Base-by-base conservation (phyloP, 2,888 invertebrate genomes). In the Zelleria hepariella region DNA sequence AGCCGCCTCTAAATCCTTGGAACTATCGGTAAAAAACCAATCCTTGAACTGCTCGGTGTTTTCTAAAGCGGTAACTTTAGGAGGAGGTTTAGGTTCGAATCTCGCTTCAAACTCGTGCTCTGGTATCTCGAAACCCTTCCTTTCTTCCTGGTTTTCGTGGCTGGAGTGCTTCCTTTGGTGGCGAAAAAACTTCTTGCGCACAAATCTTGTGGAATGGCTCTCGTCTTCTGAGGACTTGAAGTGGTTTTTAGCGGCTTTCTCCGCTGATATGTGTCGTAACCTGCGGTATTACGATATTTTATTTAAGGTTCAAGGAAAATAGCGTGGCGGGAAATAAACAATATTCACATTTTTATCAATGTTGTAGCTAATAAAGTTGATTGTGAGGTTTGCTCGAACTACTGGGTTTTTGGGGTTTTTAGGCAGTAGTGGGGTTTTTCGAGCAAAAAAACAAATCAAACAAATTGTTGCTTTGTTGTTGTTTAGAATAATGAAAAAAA, bases 41-140 rank as follows among this genome's bases (percentile, higher is more conserved):
- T 78, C 69, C 47, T 75, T 69, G 55, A 87, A 88, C 51, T 75
- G 75, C 27, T 80, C 70, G 0, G 59, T 57, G 15, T 65, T 68
- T 23, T 67, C 67, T 20, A 52, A 21, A 20, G 68, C 68, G 6
- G 57, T 68, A 2, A 67, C 60, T 61, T 89, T 86, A 0, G 80
- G 78, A 7, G 90, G 91, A 3, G 89, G 77, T 71, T 86, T 90
- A 2, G 86, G 71, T 71, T 91, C 91, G 64, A 92, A 91, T 66
- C 77, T 89, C 48, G 89, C 90, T 73, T 91, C 91, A 60, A 92
- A 92, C 61, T 92, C 92, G 62, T 92, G 92, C 63, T 90, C 89
- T 0, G 92, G 92, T 61, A 89, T 74, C 63, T 88, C 86, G 64
- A 79, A 73, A 60, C 73, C 79, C 59, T 55, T 55, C n/a, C 53